Conservation (phyloP, 92 coral and sea anemone genomes). For the Muricea muricata region DNA sequence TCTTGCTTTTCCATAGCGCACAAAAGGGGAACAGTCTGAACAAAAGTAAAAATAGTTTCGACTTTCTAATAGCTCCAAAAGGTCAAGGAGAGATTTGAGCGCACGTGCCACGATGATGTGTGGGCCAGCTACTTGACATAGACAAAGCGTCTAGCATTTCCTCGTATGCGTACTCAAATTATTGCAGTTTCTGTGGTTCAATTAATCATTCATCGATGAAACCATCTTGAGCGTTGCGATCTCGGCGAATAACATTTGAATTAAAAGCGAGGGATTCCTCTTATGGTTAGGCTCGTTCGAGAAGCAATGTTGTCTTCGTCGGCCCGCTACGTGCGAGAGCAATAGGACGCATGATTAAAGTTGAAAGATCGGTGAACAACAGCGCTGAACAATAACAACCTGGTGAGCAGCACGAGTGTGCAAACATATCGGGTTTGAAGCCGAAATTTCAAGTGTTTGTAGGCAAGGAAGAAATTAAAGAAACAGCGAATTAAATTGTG, state of each 20-base stretch:
- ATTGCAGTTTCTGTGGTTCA: conserved; percentile 40
- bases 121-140: background rate
- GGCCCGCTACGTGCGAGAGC: background rate
- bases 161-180: conserved; percentile 39
- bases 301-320: background rate
- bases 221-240: conserved; percentile 24
- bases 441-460: background rate
- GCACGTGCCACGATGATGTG: too few relatives aligned
- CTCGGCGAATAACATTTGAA: conserved; percentile 23
- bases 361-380: conserved; percentile 9
- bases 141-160: background rate
- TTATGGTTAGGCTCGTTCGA: conserved; percentile 19
- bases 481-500: background rate
- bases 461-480: background rate
- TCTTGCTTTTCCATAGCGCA: too few relatives aligned
- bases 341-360: conserved; percentile 14
- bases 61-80: too few relatives aligned
- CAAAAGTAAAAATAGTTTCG: too few relatives aligned
- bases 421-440: background rate
- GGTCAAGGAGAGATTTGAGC: too few relatives aligned
- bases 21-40: too few relatives aligned
- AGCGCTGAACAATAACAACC: conserved; percentile 13
- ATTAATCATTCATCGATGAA: conserved; percentile 28
- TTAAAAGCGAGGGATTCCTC: conserved; percentile 21
- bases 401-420: conserved; percentile 19